phyloP scores from a whole-genome alignment of 2,113 vertebrate genomes.

The Motacilla alba region DNA sequence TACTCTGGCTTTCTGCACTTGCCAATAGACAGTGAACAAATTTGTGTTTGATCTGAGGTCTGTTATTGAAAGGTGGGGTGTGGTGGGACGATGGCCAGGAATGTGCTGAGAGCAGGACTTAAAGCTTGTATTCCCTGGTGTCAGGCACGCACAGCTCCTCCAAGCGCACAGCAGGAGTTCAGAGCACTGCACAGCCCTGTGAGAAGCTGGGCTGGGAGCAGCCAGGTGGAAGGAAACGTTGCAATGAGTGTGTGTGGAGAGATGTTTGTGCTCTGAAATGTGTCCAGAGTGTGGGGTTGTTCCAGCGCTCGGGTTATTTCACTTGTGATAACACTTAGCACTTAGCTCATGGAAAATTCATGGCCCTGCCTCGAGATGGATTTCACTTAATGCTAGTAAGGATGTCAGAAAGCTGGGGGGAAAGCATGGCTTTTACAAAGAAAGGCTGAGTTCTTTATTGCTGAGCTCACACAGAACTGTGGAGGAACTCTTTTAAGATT shows the following conservation, averaged over 20 bases:
- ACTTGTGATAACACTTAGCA: not conserved
- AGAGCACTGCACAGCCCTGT: not conserved
- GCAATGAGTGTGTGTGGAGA: not conserved
- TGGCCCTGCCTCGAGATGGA: not conserved
- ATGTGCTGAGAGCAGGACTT: not conserved
- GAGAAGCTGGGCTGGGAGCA: not conserved
- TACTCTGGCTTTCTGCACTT: not conserved
- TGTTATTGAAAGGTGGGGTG: not conserved
- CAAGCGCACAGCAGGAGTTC: not conserved
- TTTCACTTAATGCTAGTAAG: not conserved
- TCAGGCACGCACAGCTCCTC: not conserved
- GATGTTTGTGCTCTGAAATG: not conserved
- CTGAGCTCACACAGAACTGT: not conserved
- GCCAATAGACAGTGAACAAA: not conserved
- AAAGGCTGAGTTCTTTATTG: not conserved
- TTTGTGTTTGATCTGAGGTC: not conserved
- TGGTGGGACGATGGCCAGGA: not conserved
- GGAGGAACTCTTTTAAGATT: not conserved
- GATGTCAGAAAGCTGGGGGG: not conserved
- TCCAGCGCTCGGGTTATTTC: not conserved
- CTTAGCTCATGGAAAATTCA: not conserved
- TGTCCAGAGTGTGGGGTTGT: not conserved
- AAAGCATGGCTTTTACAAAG: not conserved
- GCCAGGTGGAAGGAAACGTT: not conserved
- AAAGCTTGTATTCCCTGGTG: not conserved